Conservation (phyloP, 2,797 vertebrate species). For the Sebastes aleutianus region DNA sequence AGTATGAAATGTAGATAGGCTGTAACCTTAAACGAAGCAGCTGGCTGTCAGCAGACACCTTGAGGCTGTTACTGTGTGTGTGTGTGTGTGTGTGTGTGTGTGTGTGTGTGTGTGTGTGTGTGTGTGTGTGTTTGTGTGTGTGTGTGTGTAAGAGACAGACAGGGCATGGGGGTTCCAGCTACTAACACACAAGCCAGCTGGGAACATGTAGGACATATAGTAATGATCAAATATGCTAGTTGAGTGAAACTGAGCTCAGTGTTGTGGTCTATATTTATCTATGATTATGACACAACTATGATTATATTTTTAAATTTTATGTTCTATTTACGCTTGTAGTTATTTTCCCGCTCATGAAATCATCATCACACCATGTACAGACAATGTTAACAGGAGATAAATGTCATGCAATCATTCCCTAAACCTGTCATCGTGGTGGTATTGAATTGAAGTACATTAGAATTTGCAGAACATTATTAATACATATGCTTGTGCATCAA, state of each 20-base stretch:
- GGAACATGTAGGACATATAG: not conserved
- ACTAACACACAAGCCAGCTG: conserved; percentile 1
- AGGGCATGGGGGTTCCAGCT: not conserved
- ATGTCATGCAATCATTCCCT: not conserved
- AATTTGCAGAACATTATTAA: not conserved
- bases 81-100: not conserved
- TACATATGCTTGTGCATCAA: not conserved
- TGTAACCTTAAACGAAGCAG: conserved; percentile 68
- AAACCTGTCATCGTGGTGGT: not conserved
- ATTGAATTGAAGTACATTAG: not conserved
- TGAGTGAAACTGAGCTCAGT: not conserved
- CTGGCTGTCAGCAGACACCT: conserved; percentile 67
- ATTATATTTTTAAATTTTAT: not conserved
- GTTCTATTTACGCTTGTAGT: not conserved
- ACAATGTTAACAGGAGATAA: not conserved
- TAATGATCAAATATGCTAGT: conserved; percentile 1
- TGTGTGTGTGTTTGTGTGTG: not conserved
- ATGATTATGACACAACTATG: not conserved
- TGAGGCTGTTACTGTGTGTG: conserved; percentile 24
- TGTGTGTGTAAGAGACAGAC: not conserved
- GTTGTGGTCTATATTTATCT: not conserved
- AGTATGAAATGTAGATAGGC: conserved; percentile 47
- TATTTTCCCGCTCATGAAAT: not conserved
- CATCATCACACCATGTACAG: not conserved
- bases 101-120: not conserved